Base-by-base conservation (phyloP, 2,113 vertebrate species). In the Salvelinus namaycush region DNA sequence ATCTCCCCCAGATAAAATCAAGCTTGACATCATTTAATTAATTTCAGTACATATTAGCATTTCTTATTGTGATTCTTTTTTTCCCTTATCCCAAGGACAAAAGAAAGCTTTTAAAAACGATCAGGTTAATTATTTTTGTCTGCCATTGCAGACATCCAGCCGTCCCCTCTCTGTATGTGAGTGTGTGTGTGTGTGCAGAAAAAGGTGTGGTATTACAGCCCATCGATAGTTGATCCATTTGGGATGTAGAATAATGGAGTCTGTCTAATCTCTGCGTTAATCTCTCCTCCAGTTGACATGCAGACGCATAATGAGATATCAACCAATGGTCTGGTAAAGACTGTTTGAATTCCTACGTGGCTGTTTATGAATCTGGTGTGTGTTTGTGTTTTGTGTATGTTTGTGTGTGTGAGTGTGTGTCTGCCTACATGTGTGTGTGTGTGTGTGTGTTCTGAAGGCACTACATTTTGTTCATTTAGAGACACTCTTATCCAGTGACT, bases 1-100 rank as follows among this genome's bases (percentile, higher is more conserved):
- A 92, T 5, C 93, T 92, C 95, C 90, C 92, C 95, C 93, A 95
- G 93, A 95, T 95, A 94, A 95, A 96, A 96, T 95, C 94, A 94
- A 91, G 91, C 86, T 76, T 93, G 91, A 92, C 92, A 95, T 95
- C 88, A 93, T 95, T 95, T 93, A 44, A 44, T 44, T 44, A 44
- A 44, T 44, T 44, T 2, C 87, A 83, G 75, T 79, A 76, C 80
- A 76, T 86, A 90, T 90, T 90, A 89, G 88, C 84, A 90, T 90
- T 44, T 44, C 39, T 90, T 91, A 89, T 88, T 89, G 75, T 86
- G 76, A 44, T 83, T 79, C 81, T 34, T 74, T 54, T 54, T 54
- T 54, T 1, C 72, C 67, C 68, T 79, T 73, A 68, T 86, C 87
- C 81, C 18, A 13, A 75, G 82, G 73, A 87, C 80, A 87, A 86